phyloP scores from a whole-genome alignment of 2,888 invertebrate genomes.

The Ochropacha duplaris region DNA sequence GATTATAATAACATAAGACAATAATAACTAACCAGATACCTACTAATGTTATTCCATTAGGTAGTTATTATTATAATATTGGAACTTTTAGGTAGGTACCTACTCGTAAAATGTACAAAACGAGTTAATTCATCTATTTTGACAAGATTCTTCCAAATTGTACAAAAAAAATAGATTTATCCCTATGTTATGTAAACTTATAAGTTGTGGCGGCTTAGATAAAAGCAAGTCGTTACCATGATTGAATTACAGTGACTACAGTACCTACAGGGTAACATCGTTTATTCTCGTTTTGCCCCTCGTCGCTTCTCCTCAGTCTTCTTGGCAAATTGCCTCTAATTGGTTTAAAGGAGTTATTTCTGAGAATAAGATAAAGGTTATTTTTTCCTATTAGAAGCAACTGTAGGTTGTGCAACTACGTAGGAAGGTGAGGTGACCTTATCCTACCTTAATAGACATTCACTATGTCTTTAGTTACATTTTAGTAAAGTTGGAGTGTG shows the following conservation, averaged over 20 bases:
- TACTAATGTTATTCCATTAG: too few species aligned
- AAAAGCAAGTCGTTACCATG: conserved; percentile 1
- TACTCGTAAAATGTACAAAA: too few species aligned
- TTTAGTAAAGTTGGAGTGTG: too few species aligned
- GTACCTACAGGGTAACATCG: neutral
- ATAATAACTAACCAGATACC: too few species aligned
- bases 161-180: neutral
- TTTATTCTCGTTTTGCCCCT: conserved; percentile 2
- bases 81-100: too few species aligned
- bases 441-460: too few species aligned
- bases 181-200: neutral
- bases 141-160: neutral
- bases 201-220: neutral
- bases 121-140: neutral
- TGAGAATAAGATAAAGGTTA: neutral
- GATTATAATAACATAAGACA: too few species aligned
- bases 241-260: neutral
- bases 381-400: neutral
- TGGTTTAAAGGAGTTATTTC: conserved; percentile 3
- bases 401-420: neutral
- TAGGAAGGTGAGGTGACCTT: too few species aligned
- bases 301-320: neutral
- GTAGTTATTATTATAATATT: too few species aligned
- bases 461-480: too few species aligned
- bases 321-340: neutral